Evolutionary conservation across 2,797 vertebrate species (phyloP).

Genomic region (Picus viridis): DNA sequence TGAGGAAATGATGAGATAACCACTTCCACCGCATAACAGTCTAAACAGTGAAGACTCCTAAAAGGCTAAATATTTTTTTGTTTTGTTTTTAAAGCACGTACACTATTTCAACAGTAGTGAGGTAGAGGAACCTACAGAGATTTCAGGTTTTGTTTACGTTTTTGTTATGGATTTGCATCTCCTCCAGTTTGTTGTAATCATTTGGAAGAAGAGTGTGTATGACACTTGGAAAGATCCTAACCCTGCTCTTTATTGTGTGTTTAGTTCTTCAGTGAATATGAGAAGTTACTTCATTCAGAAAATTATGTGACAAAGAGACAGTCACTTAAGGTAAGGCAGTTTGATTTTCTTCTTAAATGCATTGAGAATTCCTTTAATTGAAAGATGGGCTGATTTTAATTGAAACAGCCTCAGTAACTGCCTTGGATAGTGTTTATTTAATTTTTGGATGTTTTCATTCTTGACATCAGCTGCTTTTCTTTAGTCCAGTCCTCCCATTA

Average conservation of each 20-base stretch:
- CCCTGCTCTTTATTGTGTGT: conserved; percentile 47
- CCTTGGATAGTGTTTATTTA: neutral
- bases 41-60: neutral
- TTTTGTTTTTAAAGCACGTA: neutral
- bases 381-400: neutral
- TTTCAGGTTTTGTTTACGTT: neutral
- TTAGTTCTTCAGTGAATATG: conserved; percentile 97
- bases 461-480: neutral
- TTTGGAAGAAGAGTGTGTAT: neutral
- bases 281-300: conserved; percentile 98
- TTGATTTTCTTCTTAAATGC: neutral
- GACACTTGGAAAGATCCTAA: neutral
- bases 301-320: conserved; percentile 98
- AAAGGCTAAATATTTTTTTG: neutral
- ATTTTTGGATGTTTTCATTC: neutral
- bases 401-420: neutral
- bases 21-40: neutral
- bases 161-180: neutral
- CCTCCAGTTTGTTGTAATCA: neutral
- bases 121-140: neutral
- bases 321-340: conserved; percentile 90
- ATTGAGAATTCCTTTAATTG: neutral
- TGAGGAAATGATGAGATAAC: neutral
- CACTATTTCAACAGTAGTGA: neutral
- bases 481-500: neutral